phyloP scores from a whole-genome alignment of 1,140 invertebrate species.

The Lepidotrigona ventralis region DNA sequence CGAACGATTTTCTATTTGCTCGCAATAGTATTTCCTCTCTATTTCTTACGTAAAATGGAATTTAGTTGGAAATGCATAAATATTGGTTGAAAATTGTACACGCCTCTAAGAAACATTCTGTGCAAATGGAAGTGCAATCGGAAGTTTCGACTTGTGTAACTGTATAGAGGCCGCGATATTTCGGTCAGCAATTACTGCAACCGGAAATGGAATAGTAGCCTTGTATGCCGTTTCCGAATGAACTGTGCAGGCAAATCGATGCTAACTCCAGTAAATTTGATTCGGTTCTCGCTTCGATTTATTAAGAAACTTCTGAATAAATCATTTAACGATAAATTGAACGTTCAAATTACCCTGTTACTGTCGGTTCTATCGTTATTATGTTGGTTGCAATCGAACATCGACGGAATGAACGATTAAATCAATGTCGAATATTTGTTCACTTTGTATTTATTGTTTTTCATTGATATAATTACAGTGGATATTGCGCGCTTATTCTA shows the following conservation, averaged over 20 bases:
- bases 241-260: constrained; percentile 48
- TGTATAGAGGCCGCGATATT: constrained; percentile 47
- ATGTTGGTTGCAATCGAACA: background rate
- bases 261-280: constrained; percentile 56
- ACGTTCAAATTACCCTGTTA: background rate
- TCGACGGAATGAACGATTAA: background rate
- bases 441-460: background rate
- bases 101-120: constrained; percentile 8
- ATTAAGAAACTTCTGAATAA: constrained; percentile 9
- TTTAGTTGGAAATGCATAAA: background rate
- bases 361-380: background rate
- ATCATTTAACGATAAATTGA: background rate
- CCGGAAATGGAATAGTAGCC: constrained; percentile 64
- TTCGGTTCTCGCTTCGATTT: constrained; percentile 25
- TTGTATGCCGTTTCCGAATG: constrained; percentile 44
- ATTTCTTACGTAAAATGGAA: background rate
- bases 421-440: background rate
- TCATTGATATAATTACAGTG: background rate
- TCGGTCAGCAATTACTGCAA: constrained; percentile 62
- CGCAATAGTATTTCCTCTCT: background rate
- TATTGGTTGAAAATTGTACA: background rate
- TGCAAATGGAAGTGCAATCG: constrained; percentile 51
- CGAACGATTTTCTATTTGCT: background rate
- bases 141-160: constrained; percentile 35
- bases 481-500: background rate